phyloP scores from a whole-genome alignment of 2,888 invertebrate genomes.

The Unio pictorum region DNA sequence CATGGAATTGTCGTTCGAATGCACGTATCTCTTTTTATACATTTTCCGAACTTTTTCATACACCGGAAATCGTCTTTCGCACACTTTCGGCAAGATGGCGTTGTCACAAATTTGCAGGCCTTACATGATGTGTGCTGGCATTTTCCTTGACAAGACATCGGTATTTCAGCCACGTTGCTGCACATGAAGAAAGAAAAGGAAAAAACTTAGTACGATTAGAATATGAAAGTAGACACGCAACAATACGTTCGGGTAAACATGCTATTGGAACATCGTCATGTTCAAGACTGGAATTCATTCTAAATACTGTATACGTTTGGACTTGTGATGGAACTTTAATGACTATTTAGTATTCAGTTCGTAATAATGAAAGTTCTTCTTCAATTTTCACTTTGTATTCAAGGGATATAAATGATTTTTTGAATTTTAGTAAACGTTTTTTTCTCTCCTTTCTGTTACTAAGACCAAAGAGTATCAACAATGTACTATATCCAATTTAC shows the following conservation, averaged over 20 bases:
- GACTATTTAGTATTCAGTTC: too few relatives aligned
- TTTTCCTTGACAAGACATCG: constrained; percentile 60
- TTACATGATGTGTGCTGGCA: constrained; percentile 71
- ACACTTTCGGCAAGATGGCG: constrained; percentile 62
- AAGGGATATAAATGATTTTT: too few relatives aligned
- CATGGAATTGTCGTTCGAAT: constrained; percentile 49
- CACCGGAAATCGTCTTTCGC: constrained; percentile 65
- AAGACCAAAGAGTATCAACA: too few relatives aligned
- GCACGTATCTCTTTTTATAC: constrained; percentile 58
- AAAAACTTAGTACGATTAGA: neutral
- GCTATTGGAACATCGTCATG: neutral
- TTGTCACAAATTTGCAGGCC: constrained; percentile 61
- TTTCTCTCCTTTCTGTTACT: too few relatives aligned
- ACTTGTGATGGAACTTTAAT: too few relatives aligned
- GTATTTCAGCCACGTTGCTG: constrained; percentile 62
- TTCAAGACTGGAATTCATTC: too few relatives aligned
- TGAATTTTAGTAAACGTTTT: too few relatives aligned
- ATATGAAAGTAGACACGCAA: neutral
- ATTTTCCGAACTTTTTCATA: constrained; percentile 64
- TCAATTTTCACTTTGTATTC: too few relatives aligned
- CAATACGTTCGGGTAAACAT: neutral
- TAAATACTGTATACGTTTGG: too few relatives aligned
- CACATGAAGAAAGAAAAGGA: constrained; percentile 15
- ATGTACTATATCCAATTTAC: too few relatives aligned
- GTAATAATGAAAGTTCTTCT: too few relatives aligned